phyloP scores from a whole-genome alignment of 2,888 invertebrate genomes.

The Neuroscelio doddi region DNA sequence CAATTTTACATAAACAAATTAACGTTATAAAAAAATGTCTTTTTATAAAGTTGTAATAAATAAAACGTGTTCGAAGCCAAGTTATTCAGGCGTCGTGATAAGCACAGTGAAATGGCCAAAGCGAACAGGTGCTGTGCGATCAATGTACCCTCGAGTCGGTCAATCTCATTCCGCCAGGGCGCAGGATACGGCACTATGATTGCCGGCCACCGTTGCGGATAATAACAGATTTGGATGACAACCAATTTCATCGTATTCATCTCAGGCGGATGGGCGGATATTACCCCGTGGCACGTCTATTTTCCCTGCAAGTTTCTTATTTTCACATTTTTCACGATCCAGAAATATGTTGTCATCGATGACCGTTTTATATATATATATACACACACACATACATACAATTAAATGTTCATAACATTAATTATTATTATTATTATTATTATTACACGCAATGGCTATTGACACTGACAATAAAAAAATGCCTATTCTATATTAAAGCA shows the following conservation, averaged over 20 bases:
- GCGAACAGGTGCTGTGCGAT: constrained; percentile 7
- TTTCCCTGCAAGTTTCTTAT: neutral
- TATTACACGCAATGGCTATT: too few relatives aligned
- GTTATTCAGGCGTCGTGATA: neutral
- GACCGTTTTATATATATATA: too few relatives aligned
- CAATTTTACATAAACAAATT: too few relatives aligned
- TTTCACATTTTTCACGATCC: neutral
- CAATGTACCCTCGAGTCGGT: constrained; percentile 3
- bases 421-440: too few relatives aligned
- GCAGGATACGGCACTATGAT: constrained; percentile 6
- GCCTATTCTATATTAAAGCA: too few relatives aligned
- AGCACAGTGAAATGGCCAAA: neutral
- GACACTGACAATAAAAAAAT: too few relatives aligned
- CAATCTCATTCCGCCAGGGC: constrained; percentile 11
- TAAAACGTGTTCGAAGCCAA: neutral
- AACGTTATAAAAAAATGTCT: neutral
- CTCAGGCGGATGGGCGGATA: neutral
- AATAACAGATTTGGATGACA: constrained; percentile 6
- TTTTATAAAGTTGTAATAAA: too few relatives aligned
- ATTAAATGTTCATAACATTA: too few relatives aligned
- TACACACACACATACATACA: too few relatives aligned
- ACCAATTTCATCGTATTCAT: neutral
- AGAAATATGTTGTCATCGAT: too few relatives aligned
- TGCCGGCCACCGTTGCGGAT: constrained; percentile 2
- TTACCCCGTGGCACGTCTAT: neutral